Conservation (phyloP, 2,888 invertebrate genomes). For the Stenodera caucasica region DNA sequence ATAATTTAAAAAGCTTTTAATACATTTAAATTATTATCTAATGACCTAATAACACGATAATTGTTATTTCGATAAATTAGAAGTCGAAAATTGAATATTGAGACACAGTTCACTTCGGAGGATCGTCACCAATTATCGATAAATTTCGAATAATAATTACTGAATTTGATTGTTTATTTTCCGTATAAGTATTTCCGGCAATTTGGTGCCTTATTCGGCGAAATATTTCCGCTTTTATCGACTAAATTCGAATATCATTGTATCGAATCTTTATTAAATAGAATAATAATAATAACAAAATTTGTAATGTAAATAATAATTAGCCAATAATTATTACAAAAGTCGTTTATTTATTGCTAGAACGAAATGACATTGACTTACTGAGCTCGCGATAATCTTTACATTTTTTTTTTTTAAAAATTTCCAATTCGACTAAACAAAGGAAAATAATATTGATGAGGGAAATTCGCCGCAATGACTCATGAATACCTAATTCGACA, state of each 20-base stretch:
- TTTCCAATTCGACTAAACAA: too few species aligned
- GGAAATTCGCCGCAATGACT: conserved; percentile 17
- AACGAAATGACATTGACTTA: conserved; percentile 23
- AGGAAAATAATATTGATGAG: too few species aligned
- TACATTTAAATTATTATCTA: background rate
- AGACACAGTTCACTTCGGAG: background rate
- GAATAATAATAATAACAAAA: background rate
- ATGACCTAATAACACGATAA: background rate
- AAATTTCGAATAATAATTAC: background rate
- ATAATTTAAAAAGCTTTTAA: conserved; percentile 1
- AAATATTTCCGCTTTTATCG: background rate
- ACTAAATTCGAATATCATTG: too few species aligned
- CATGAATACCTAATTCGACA: conserved; percentile 2
- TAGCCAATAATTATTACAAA: conserved; percentile 15
- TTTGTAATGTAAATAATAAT: background rate
- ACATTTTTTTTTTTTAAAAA: background rate
- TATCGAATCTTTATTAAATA: background rate
- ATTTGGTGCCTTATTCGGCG: background rate
- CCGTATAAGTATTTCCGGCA: background rate
- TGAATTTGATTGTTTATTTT: background rate
- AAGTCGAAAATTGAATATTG: background rate
- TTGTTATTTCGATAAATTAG: background rate
- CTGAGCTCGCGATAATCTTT: conserved; percentile 8
- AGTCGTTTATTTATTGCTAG: background rate
- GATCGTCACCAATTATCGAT: background rate